Conservation (phyloP, 2,113 vertebrate genomes). For the Vireo altiloquus region DNA sequence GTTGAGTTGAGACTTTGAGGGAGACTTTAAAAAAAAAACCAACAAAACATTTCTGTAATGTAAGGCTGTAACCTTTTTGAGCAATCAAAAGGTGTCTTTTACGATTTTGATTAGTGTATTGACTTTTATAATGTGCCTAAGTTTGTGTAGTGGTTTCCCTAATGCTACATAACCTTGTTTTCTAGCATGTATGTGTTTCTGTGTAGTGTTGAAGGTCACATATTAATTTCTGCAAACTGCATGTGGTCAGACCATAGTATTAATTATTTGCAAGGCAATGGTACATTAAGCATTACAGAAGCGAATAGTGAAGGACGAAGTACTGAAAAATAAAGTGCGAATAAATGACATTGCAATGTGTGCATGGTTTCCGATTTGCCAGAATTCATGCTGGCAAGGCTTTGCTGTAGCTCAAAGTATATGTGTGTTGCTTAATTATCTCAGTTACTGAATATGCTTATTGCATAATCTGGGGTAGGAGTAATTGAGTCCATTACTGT, state of each 20-base stretch:
- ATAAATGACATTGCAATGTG: background rate
- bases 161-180: background rate
- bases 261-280: conserved; percentile 1
- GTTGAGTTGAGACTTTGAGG: background rate
- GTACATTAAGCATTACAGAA: background rate
- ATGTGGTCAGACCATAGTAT: background rate
- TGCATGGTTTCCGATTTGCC: background rate
- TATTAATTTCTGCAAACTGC: background rate
- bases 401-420: conserved; percentile 32
- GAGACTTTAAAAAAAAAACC: background rate
- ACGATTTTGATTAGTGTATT: background rate
- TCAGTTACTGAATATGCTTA: conserved; percentile 42
- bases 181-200: background rate
- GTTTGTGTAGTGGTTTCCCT: background rate
- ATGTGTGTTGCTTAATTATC: conserved; percentile 58
- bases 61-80: background rate
- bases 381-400: conserved; percentile 42
- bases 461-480: conserved; percentile 29
- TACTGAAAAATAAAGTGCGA: background rate
- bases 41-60: background rate
- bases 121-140: background rate
- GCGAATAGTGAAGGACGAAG: background rate
- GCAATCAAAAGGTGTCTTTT: background rate
- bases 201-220: background rate
- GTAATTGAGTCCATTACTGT: conserved; percentile 53